phyloP scores from a whole-genome alignment of 2,888 invertebrate genomes.

The Raillietiella orientalis region DNA sequence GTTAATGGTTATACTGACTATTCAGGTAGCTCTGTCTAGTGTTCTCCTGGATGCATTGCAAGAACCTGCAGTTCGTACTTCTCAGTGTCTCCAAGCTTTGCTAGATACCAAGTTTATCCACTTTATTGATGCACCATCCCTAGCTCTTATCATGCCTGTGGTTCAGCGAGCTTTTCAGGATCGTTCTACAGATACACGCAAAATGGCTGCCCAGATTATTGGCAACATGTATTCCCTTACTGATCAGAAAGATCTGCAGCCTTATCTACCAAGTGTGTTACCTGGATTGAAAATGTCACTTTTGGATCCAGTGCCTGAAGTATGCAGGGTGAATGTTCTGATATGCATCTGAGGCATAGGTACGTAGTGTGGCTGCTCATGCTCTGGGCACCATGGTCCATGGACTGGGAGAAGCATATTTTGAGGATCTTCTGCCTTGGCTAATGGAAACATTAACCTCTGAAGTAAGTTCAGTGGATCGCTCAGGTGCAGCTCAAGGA shows the following conservation, averaged over 20 bases:
- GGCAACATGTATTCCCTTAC: slow-evolving; percentile 98
- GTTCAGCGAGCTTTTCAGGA: slow-evolving; percentile 92
- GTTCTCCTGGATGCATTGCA: slow-evolving; percentile 52
- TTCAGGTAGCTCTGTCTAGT: neutral
- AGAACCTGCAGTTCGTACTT: slow-evolving; percentile 84
- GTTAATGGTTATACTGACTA: neutral
- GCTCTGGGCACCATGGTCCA: slow-evolving; percentile 92
- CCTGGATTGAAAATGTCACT: slow-evolving; percentile 84
- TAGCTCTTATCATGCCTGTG: slow-evolving; percentile 97
- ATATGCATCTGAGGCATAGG: no score
- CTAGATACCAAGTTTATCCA: slow-evolving; percentile 93
- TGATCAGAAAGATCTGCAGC: slow-evolving; percentile 88
- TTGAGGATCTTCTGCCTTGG: slow-evolving; percentile 90
- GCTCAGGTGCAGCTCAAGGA: slow-evolving; percentile 69
- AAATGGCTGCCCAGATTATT: slow-evolving; percentile 98
- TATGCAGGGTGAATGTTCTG: slow-evolving; percentile 10
- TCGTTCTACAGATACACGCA: slow-evolving; percentile 83
- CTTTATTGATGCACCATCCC: slow-evolving; percentile 91
- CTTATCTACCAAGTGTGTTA: slow-evolving; percentile 80
- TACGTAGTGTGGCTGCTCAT: slow-evolving; percentile 73
- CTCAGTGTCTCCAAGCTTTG: slow-evolving; percentile 62
- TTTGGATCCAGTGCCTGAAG: slow-evolving; percentile 90
- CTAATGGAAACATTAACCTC: slow-evolving; percentile 89
- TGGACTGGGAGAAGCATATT: slow-evolving; percentile 84
- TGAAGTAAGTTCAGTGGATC: slow-evolving; percentile 74